Evolutionary conservation across 2,797 vertebrate genomes (phyloP), one percentile per base, ranked within the genome.

Genomic region (Erithacus rubecula): DNA sequence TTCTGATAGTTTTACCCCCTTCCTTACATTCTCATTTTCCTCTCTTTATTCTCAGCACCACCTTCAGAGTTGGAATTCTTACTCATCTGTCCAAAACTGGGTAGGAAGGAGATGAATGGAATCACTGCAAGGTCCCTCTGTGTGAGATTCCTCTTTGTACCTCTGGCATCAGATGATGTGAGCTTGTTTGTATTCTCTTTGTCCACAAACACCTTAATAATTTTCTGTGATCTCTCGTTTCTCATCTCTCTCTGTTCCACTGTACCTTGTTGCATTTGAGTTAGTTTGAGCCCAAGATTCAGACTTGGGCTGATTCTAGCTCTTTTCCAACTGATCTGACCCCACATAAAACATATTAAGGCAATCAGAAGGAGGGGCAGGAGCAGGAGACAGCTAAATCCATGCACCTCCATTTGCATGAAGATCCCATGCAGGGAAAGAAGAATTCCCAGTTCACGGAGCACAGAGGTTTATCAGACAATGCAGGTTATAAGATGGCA

Each of bases 51-150:
- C 3, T 65, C 18, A 22, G 60, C 19, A 18, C 3, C 1, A 15
- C 3, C 8, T 68, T 75, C 29, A 34, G 11, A 29, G 4, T 1
- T 41, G 20, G 2, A 77, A 39, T 75, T 63, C 30, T 55, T 63
- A 29, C 5, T 32, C 21, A 17, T 51, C 17, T 46, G 11, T 15
- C 8, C 41, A 62, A 51, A 62, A 26, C 6, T 24, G 17, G 1
- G 3, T 62, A 46, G 24, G 12, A 75, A 20, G 14, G 27, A 71
- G 34, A 55, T 11, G 2, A 79, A 36, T 14, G 5, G 19, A 71
- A n/a, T 62, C 6, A 10, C 3, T 47, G 29, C 1, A 5, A 65
- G 3, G 9, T 36, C 12, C 4, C 11, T 60, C 1, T 17, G 9
- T 9, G 2, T 32, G 16, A 59, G 16, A 75, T 29, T 78, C 15